A percentile compares a stretch with the other conserved stretches of the same genome.
Evolutionary conservation across 2,797 vertebrate species (phyloP).

Genomic region (Limnodromus scolopaceus): DNA sequence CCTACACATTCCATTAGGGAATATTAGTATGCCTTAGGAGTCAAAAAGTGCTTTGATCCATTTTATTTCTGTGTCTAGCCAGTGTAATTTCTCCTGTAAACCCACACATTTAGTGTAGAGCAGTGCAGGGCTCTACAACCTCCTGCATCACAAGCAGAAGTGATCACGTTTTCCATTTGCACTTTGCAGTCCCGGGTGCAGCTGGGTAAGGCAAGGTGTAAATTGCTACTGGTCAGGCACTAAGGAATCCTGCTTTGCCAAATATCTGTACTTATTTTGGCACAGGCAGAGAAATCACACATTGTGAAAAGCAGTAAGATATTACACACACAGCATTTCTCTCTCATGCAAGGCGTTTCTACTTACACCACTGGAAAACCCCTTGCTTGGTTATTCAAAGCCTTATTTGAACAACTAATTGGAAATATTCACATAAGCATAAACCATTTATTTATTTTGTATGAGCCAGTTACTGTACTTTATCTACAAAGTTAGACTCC

Average conservation of each 20-base stretch:
- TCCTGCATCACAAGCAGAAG: not conserved
- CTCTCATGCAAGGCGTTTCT: not conserved
- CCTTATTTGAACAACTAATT: not conserved
- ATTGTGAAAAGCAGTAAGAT: not conserved
- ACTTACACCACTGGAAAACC: not conserved
- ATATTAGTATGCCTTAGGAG: not conserved
- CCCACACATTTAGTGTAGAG: not conserved
- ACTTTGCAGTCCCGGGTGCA: not conserved
- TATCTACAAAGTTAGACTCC: not conserved
- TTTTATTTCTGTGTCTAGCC: not conserved
- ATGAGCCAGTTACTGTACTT: not conserved
- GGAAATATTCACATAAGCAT: not conserved
- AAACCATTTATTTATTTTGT: not conserved
- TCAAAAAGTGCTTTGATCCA: not conserved
- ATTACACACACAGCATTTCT: not conserved
- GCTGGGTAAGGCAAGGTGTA: not conserved
- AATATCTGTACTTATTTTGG: not conserved
- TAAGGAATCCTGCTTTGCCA: not conserved
- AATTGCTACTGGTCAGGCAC: constrained; percentile 1
- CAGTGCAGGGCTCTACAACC: not conserved
- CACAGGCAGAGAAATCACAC: not conserved
- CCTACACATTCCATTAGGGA: not conserved
- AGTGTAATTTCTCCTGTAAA: not conserved
- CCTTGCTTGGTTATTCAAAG: not conserved
- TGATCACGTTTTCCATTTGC: constrained; percentile 10